Percentiles rank a stretch among this genome's conserved stretches.
phyloP scores from a whole-genome alignment of 2,888 invertebrate genomes.

The Andrena bicolor region DNA sequence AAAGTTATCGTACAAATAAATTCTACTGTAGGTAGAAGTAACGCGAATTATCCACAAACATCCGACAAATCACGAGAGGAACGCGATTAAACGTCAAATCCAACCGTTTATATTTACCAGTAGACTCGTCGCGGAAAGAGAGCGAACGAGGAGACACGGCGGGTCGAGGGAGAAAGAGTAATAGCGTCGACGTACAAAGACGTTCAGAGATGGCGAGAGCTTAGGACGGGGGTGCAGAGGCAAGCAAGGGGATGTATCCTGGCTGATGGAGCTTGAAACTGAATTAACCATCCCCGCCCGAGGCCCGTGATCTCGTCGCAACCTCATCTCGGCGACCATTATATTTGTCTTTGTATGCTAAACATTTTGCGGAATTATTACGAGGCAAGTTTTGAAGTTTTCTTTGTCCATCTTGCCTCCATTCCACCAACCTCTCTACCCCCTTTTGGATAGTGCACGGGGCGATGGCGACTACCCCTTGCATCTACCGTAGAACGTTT shows the following conservation, averaged over 20 bases:
- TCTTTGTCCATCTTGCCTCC: slow-evolving; percentile 50
- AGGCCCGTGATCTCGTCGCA: slow-evolving; percentile 77
- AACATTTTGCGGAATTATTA: slow-evolving; percentile 79
- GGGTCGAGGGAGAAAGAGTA: slow-evolving; percentile 21
- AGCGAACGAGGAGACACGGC: slow-evolving; percentile 3
- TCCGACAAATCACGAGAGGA: slow-evolving; percentile 7
- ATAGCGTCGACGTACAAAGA: slow-evolving; percentile 65
- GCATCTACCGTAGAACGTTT: slow-evolving; percentile 4
- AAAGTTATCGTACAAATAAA: not conserved
- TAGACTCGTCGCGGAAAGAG: slow-evolving; percentile 12
- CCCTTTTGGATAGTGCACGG: slow-evolving; percentile 15
- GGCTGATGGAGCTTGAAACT: slow-evolving; percentile 82
- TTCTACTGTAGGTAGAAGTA: not conserved
- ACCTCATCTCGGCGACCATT: slow-evolving; percentile 80
- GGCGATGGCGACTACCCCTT: not conserved
- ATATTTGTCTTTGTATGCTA: slow-evolving; percentile 82
- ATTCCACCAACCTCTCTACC: not conserved
- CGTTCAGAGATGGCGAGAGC: slow-evolving; percentile 58
- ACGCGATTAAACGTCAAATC: slow-evolving; percentile 7
- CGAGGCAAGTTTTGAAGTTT: slow-evolving; percentile 65
- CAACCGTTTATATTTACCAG: slow-evolving; percentile 24
- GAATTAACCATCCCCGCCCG: slow-evolving; percentile 80
- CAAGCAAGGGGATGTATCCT: slow-evolving; percentile 70
- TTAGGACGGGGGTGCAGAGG: slow-evolving; percentile 58
- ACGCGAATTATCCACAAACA: not conserved